Evolutionary conservation across 2,113 vertebrate species (phyloP), one percentile per base, ranked within the genome.

Genomic region (Trogon surrucura): DNA sequence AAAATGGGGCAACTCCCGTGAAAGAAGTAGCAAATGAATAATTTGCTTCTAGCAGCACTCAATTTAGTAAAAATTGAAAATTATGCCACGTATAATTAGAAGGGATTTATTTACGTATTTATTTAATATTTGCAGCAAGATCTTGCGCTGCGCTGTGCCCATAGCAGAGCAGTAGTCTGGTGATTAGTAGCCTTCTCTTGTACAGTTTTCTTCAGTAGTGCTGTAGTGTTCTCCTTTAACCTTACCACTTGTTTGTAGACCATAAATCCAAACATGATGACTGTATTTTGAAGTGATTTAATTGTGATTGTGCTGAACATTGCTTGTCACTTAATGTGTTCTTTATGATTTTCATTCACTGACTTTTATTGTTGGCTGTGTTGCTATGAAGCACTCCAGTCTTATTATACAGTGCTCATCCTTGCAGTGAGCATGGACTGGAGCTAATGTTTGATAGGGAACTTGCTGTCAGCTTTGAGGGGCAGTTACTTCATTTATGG

Each of bases 341-440:
- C 80, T 95, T 85, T 91, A 64, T 60, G 26, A 41, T 92, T 83
- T 93, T 85, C n/a, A 25, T 75, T 80, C 69, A 75, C 70, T 96
- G 95, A 79, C 57, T 94, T 94, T 82, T 86, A 74, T 85, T 91
- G 69, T 66, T 91, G 66, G 71, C 64, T 70, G 57, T 51, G 78
- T 91, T 86, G 75, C 65, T 84, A 4, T 82, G 45, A 95, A 78
- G 71, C 32, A 60, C 45, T 94, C 85, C 34, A 56, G 56, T 72
- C 58, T 81, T 80, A 5, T 29, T 81, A 53, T 11, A 10, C 26
- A 64, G 34, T 54, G 26, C 17, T 13, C 10, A 5, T 60, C 78
- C 16, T 57, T 87, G 57, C 72, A 53, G 61, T 64, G 74, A 93
- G 8, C 0, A 1, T 50, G 67, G 47, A 51, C 60, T 93, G 44